phyloP scores from a whole-genome alignment of 2,888 invertebrate genomes.

The Diaperis boleti region DNA sequence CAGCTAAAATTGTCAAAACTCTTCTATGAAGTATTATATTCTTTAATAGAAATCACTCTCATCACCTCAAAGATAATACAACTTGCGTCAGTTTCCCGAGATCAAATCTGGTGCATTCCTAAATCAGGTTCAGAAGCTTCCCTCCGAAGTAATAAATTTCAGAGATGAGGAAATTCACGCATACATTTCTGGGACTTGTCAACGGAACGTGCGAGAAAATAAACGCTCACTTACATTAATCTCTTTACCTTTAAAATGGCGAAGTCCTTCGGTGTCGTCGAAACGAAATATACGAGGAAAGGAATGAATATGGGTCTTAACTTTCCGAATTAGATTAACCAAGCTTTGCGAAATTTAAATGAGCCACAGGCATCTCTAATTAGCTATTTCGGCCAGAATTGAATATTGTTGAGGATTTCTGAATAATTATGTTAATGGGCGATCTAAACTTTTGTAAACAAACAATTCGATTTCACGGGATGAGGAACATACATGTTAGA shows the following conservation, averaged over 20 bases:
- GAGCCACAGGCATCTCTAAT: conserved; percentile 5
- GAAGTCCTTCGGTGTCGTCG: conserved; percentile 9
- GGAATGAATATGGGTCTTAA: neutral
- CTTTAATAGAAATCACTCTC: conserved; percentile 1
- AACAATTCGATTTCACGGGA: conserved; percentile 15
- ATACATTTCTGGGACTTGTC: conserved; percentile 24
- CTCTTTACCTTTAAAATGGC: conserved; percentile 7
- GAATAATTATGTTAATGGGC: conserved; percentile 33
- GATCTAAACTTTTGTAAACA: conserved; percentile 22
- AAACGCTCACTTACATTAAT: conserved; percentile 19
- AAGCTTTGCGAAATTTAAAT: conserved; percentile 12
- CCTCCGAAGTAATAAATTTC: conserved; percentile 26
- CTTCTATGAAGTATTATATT: too few relatives aligned
- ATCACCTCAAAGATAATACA: conserved; percentile 19
- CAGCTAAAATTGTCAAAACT: too few relatives aligned
- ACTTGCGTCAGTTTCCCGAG: conserved; percentile 25
- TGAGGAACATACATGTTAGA: conserved; percentile 18
- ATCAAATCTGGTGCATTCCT: conserved; percentile 24
- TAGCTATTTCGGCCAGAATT: conserved; percentile 13
- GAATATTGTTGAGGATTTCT: conserved; percentile 3
- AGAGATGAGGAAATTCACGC: conserved; percentile 34
- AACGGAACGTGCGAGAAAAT: conserved; percentile 27
- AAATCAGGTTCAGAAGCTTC: conserved; percentile 30
- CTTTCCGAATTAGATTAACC: neutral
- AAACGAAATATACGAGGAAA: neutral